Percentiles rank a stretch among this genome's conserved stretches.
phyloP scores from a whole-genome alignment of 1,140 invertebrate genomes.

The Hylyphantes graminicola region DNA sequence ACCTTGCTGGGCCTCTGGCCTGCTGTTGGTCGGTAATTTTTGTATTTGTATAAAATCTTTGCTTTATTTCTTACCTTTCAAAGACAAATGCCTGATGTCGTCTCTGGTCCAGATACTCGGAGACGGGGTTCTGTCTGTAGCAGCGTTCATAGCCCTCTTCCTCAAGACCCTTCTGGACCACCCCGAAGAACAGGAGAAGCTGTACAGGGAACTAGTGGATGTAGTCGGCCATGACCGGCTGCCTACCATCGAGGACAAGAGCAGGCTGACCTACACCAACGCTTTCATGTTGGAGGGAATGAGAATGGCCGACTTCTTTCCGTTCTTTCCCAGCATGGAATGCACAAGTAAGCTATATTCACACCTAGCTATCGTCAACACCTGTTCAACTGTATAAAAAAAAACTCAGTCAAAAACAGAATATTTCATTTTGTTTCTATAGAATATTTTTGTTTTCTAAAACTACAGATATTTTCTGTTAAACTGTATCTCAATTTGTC shows the following conservation, averaged over 20 bases:
- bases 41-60: neutral
- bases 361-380: no score
- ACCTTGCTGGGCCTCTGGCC: no score
- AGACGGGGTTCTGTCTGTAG: neutral
- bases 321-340: neutral
- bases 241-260: constrained; percentile 28
- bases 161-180: neutral
- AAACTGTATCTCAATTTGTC: no score
- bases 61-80: neutral
- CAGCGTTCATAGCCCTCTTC: neutral
- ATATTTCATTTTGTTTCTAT: no score
- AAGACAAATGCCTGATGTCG: neutral
- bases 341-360: constrained; percentile 37
- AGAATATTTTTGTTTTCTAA: no score
- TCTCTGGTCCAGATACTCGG: neutral
- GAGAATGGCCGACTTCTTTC: neutral
- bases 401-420: no score
- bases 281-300: constrained; percentile 12
- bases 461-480: no score
- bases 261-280: neutral
- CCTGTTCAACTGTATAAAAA: no score
- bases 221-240: constrained; percentile 10
- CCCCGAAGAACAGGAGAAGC: constrained; percentile 28
- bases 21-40: neutral
- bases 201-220: constrained; percentile 21